phyloP scores from a whole-genome alignment of 2,888 invertebrate species.

The Harpalus rufipes region DNA sequence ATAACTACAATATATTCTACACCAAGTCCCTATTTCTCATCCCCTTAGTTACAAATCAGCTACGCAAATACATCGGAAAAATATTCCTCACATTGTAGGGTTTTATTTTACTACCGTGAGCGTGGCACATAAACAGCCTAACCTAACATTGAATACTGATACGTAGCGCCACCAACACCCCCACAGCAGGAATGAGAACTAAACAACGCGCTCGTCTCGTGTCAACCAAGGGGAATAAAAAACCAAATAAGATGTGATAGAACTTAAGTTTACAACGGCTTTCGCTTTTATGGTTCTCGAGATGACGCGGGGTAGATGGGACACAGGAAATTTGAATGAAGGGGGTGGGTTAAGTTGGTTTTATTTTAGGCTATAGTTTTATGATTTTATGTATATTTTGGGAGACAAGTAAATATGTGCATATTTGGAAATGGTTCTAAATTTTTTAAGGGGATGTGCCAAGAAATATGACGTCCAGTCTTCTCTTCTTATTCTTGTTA shows the following conservation, averaged over 20 bases:
- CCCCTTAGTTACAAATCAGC: background rate
- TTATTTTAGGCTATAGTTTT: background rate
- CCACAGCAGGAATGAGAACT: constrained; percentile 22
- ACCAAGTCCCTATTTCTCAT: background rate
- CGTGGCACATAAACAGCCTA: constrained; percentile 11
- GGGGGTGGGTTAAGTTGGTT: background rate
- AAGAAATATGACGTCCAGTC: no score
- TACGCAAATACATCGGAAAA: constrained; percentile 28
- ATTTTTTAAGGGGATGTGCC: background rate
- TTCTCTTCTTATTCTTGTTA: no score
- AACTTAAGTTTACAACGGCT: constrained; percentile 62
- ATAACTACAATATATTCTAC: background rate
- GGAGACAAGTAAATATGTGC: constrained; percentile 1
- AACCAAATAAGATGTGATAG: constrained; percentile 65
- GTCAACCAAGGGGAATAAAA: constrained; percentile 56
- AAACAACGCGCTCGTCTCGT: constrained; percentile 33
- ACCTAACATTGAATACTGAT: constrained; percentile 30
- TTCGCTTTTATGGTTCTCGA: constrained; percentile 56
- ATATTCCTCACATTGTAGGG: constrained; percentile 21
- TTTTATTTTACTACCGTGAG: constrained; percentile 38
- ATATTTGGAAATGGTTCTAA: background rate
- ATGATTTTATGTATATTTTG: background rate
- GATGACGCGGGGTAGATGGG: constrained; percentile 26
- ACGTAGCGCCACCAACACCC: constrained; percentile 34
- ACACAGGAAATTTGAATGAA: background rate